A percentile compares a stretch with the other conserved stretches of the same genome.
Evolutionary conservation across 35 echinoderm and acorn worm genomes (phyloP).

Genomic region (Apostichopus japonicus): DNA sequence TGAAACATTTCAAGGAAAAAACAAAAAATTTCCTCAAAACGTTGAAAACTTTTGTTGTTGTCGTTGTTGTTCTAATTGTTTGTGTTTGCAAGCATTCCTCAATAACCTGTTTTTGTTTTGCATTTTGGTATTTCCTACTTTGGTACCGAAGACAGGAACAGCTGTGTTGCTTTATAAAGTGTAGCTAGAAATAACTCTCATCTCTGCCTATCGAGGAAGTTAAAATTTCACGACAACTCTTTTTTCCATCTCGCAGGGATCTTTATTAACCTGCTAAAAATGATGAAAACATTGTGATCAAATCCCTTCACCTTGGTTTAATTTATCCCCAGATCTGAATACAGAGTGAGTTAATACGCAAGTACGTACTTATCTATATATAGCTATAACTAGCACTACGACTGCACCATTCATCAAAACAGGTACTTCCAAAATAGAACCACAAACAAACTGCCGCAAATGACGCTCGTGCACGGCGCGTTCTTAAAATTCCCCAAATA

Average conservation of each 20-base stretch:
- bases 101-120: too few relatives aligned
- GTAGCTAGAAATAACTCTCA: not conserved
- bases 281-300: not conserved
- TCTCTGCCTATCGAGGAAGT: not conserved
- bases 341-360: too few relatives aligned
- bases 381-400: not conserved
- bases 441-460: not conserved
- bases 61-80: too few relatives aligned
- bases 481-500: conserved; percentile 49
- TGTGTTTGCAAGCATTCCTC: too few relatives aligned
- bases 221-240: not conserved
- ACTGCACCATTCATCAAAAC: conserved; percentile 14
- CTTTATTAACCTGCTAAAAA: not conserved
- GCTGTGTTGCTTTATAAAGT: not conserved
- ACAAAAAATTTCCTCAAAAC: too few relatives aligned
- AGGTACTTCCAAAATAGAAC: not conserved
- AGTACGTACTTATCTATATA: not conserved
- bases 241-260: not conserved
- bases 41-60: too few relatives aligned
- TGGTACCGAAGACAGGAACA: not conserved
- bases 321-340: too few relatives aligned
- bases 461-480: not conserved
- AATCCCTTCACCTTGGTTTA: not conserved
- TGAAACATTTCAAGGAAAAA: too few relatives aligned
- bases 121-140: not conserved